Conservation (phyloP, 1,140 invertebrate genomes). For the Bradynema listronoti region DNA sequence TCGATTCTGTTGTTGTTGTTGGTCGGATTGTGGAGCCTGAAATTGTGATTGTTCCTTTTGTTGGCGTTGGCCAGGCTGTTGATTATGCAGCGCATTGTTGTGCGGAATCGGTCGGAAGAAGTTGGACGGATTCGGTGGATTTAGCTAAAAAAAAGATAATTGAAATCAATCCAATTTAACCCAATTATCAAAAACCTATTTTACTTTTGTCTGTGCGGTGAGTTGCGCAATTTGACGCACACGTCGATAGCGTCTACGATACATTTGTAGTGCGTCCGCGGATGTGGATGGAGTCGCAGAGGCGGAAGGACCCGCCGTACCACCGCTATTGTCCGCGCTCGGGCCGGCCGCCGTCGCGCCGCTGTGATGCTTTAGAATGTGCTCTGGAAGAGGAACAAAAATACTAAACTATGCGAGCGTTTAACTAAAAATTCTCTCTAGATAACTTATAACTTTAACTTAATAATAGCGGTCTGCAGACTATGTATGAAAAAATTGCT, state of each 20-base stretch:
- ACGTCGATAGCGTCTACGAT: slow-evolving; percentile 28
- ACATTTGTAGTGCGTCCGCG: too few species aligned
- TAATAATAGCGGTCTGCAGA: too few species aligned
- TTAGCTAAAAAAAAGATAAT: slow-evolving; percentile 6
- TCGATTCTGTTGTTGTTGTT: slow-evolving; percentile 1
- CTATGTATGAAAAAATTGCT: too few species aligned
- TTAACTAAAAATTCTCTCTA: too few species aligned
- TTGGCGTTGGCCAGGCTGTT: background rate
- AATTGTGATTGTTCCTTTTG: background rate
- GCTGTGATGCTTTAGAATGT: slow-evolving; percentile 65
- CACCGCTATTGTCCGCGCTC: slow-evolving; percentile 9
- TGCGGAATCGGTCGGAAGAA: slow-evolving; percentile 21
- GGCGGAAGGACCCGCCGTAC: too few species aligned
- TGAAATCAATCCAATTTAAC: background rate
- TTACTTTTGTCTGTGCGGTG: slow-evolving; percentile 37
- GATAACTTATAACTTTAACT: too few species aligned
- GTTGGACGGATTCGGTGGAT: slow-evolving; percentile 11
- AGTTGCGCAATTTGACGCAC: slow-evolving; percentile 38
- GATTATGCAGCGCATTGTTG: background rate
- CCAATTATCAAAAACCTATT: background rate
- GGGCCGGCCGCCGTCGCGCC: slow-evolving; percentile 22
- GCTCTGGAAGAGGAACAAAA: too few species aligned
- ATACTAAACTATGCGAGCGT: too few species aligned
- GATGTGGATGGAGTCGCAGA: too few species aligned
- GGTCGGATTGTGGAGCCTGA: background rate